A percentile compares a stretch with the other conserved stretches of the same genome.
These are phyloP conservation scores for Platynereis dumerilii DNA, from an alignment of 2,888 invertebrate species.

Conservation along the genomic window DNA sequence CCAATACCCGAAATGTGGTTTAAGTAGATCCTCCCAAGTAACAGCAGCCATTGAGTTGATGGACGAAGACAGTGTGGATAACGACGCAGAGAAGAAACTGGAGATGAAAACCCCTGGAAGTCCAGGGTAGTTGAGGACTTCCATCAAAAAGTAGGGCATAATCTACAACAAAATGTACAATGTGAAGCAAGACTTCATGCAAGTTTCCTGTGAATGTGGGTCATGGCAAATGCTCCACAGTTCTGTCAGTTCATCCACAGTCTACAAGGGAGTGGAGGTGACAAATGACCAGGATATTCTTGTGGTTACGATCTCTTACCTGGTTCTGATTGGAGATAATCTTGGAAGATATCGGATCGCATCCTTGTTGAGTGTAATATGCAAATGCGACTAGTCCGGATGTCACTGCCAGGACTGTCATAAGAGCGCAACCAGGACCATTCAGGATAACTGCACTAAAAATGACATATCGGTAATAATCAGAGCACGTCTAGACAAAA, in stretches of 20 bases:
- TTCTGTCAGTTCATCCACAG: too few relatives aligned
- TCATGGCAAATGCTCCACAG: too few relatives aligned
- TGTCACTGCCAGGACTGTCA: constrained; percentile 12
- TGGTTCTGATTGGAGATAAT: constrained; percentile 20
- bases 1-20: not conserved
- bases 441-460: constrained; percentile 11
- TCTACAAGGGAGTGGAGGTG: too few relatives aligned
- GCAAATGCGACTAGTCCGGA: constrained; percentile 23
- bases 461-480: too few relatives aligned
- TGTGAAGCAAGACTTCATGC: too few relatives aligned
- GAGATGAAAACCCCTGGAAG: constrained; percentile 1
- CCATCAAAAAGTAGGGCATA: constrained; percentile 7
- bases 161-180: not conserved
- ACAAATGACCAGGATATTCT: too few relatives aligned
- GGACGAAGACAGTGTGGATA: not conserved
- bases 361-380: constrained; percentile 17
- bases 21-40: constrained; percentile 2
- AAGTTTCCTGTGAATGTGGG: too few relatives aligned
- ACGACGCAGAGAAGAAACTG: not conserved
- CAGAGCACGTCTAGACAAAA: too few relatives aligned
- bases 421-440: constrained; percentile 5
- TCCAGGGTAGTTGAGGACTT: not conserved
- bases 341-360: constrained; percentile 17
- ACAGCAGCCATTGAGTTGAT: constrained; percentile 5
- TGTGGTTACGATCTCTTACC: too few relatives aligned